Conservation (phyloP, 2,113 vertebrate species). For the Aptenodytes forsteri region DNA sequence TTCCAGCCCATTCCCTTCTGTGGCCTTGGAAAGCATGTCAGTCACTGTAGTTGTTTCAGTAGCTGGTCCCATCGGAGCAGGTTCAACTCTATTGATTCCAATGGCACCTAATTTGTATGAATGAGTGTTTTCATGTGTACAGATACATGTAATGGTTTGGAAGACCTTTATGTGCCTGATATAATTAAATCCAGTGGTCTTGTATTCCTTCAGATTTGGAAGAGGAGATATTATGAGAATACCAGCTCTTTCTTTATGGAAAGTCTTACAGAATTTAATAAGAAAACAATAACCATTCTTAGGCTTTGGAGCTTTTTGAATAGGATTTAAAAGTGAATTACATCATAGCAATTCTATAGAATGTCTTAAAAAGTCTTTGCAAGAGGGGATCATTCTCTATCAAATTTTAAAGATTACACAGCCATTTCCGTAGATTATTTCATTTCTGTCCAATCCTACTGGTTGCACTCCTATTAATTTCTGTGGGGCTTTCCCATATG, state of each 20-base stretch:
- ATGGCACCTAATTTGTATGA: conserved; percentile 1
- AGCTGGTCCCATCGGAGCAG: not conserved
- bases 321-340: not conserved
- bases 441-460: conserved; percentile 48
- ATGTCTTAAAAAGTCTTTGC: conserved; percentile 31
- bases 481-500: conserved; percentile 29
- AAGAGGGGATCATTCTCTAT: conserved; percentile 11
- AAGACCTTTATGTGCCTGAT: conserved; percentile 12
- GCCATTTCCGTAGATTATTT: conserved; percentile 50
- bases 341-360: conserved; percentile 48
- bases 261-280: conserved; percentile 37
- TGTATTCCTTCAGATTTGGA: not conserved
- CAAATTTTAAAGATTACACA: conserved; percentile 40
- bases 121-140: not conserved
- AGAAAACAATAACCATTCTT: conserved; percentile 61
- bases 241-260: conserved; percentile 37
- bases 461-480: conserved; percentile 45
- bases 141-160: conserved; percentile 21
- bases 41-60: not conserved
- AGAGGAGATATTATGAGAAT: conserved; percentile 24
- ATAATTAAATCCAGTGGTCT: conserved; percentile 51
- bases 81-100: not conserved
- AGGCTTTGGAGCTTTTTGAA: conserved; percentile 33
- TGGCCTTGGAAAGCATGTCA: not conserved
- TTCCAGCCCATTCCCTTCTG: not conserved